Conservation (phyloP, 2,888 invertebrate species). For the Ormia ochracea region DNA sequence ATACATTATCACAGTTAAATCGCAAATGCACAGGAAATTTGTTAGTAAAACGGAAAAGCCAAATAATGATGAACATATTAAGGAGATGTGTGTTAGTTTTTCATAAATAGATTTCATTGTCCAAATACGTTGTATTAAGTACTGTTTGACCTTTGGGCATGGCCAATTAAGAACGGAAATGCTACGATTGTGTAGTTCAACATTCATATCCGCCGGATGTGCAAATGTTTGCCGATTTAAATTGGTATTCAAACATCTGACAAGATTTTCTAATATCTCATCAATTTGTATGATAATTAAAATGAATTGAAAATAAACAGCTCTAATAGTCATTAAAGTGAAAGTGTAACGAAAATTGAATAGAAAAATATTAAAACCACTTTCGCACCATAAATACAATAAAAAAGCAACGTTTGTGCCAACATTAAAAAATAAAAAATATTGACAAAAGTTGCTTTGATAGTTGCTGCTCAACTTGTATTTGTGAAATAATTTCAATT, state of each 20-base stretch:
- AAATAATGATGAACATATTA: conserved; percentile 22
- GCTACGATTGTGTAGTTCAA: conserved; percentile 14
- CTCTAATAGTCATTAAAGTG: conserved; percentile 64
- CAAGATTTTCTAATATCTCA: conserved; percentile 47
- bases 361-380: background rate
- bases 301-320: conserved; percentile 65
- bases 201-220: conserved; percentile 24
- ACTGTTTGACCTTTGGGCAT: background rate
- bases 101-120: conserved; percentile 43
- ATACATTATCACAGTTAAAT: conserved; percentile 65
- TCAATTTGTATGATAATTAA: conserved; percentile 66
- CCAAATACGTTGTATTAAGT: conserved; percentile 38
- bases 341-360: conserved; percentile 30
- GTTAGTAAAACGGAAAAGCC: conserved; percentile 64
- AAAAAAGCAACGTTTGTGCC: background rate
- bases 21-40: conserved; percentile 66
- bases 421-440: conserved; percentile 15
- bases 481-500: conserved; percentile 35
- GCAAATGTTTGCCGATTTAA: conserved; percentile 10
- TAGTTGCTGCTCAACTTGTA: background rate
- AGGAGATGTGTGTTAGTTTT: conserved; percentile 8
- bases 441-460: background rate
- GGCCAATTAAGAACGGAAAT: background rate
- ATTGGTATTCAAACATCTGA: conserved; percentile 14
- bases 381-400: background rate